Conservation (phyloP, 2,113 vertebrate species). For the Petromus typicus region DNA sequence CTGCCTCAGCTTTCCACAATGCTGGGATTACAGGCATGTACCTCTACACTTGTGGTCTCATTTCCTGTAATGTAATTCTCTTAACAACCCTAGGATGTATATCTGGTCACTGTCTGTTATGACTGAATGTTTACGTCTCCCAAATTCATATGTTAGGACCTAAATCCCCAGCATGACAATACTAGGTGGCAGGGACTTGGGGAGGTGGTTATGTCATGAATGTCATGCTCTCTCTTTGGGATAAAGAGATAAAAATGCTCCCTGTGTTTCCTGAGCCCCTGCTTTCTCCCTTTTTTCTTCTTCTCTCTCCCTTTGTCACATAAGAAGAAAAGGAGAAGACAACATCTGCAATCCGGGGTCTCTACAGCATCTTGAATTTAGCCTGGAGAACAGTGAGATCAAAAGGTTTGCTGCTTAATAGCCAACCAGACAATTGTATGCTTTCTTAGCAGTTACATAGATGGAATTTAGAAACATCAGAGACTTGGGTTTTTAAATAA, state of each 20-base stretch:
- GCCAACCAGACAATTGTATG: not conserved
- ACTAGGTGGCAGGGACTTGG: not conserved
- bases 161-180: not conserved
- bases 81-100: not conserved
- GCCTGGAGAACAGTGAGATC: not conserved
- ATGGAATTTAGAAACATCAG: not conserved
- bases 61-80: not conserved
- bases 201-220: not conserved
- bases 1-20: not conserved
- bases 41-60: not conserved
- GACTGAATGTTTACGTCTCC: not conserved
- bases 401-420: not conserved
- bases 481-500: not conserved
- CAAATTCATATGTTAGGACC: not conserved
- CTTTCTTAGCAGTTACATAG: not conserved
- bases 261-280: not conserved
- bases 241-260: not conserved
- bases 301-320: not conserved
- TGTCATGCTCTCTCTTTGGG: not conserved
- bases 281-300: not conserved
- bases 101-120: not conserved
- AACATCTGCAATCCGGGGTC: not conserved
- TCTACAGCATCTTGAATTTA: not conserved
- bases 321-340: not conserved
- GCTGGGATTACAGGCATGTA: not conserved